These are phyloP conservation scores for Dinoponera quadriceps DNA, from an alignment of 1,140 invertebrate genomes.

Conservation along the genomic window DNA sequence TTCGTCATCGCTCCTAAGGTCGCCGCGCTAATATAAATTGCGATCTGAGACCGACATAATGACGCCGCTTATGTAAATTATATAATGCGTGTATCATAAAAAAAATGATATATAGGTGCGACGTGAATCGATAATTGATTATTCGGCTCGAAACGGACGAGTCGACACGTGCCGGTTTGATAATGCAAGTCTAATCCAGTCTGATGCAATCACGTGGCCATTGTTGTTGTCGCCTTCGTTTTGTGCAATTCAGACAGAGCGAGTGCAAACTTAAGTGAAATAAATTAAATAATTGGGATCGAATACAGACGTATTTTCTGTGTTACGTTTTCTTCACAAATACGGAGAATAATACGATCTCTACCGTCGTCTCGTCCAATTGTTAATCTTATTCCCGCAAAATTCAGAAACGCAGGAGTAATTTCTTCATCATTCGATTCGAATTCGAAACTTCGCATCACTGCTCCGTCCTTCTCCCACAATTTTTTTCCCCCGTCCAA, in stretches of 20 bases:
- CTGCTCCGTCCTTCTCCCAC: no score
- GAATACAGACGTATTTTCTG: no score
- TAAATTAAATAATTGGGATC: no score
- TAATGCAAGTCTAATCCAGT: conserved; percentile 5
- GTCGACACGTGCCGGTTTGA: not conserved
- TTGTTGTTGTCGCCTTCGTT: not conserved
- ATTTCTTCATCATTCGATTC: no score
- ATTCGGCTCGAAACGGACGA: conserved; percentile 15
- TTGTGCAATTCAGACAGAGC: not conserved
- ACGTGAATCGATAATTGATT: conserved; percentile 7
- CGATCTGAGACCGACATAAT: not conserved
- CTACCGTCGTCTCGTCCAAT: no score
- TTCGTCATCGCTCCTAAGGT: conserved; percentile 14
- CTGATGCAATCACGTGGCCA: conserved; percentile 5
- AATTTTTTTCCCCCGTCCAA: no score
- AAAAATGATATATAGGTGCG: not conserved
- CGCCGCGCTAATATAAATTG: not conserved
- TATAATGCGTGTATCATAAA: not conserved
- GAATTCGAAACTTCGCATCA: no score
- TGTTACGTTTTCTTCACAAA: no score
- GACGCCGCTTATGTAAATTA: not conserved
- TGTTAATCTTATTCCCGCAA: no score
- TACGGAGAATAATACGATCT: no score
- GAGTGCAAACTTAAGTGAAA: no score
- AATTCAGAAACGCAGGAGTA: no score